Evolutionary conservation across 2,113 vertebrate genomes (phyloP), one percentile per base, ranked within the genome.

Genomic region (Hyaena hyaena): DNA sequence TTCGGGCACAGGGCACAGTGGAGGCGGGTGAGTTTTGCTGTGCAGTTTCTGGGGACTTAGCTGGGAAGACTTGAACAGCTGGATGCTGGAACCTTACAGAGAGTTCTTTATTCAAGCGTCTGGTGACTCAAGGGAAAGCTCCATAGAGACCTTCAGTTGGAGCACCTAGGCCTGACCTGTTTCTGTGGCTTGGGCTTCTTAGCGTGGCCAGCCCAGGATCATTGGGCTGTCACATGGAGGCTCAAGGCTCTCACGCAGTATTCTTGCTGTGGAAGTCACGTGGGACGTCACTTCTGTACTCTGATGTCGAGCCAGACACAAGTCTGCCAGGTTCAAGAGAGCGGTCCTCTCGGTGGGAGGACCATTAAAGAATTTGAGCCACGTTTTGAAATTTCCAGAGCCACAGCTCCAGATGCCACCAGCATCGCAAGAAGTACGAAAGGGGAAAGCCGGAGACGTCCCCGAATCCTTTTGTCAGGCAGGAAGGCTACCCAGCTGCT

Each of bases 221-320:
- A 3, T 33, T 9, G 28, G 65, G 23, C 48, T 77, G 19, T n/a
- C 58, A 12, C 50, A 0, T 2, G 15, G 74, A 21, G 15, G 48
- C 68, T 90, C 76, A 48, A 31, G 53, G 43, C 35, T 24, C 24
- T 11, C 43, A 0, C 28, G 24, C 73, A 7, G 7, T n/a, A 5
- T 45, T 33, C 61, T 12, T 3, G 35, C 31, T 14, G 2, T 33
- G 15, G 61, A 39, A 48, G 80, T n/a, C 39, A 61, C 0, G 6
- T 0, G 1, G 10, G 16, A 3, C 24, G 0, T 58, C 80, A 16
- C 7, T 50, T 63, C 16, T 28, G 24, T 43, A 2, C 39, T n/a
- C 16, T 55, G 2, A 45, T 61, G 71, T 35, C 1, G 7, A 31
- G 71, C 76, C 69, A 17, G 86, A 31, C 45, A 14, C 3, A 23